Evolutionary conservation across 2,113 vertebrate genomes (phyloP).

Genomic region (Odocoileus hemionus): DNA sequence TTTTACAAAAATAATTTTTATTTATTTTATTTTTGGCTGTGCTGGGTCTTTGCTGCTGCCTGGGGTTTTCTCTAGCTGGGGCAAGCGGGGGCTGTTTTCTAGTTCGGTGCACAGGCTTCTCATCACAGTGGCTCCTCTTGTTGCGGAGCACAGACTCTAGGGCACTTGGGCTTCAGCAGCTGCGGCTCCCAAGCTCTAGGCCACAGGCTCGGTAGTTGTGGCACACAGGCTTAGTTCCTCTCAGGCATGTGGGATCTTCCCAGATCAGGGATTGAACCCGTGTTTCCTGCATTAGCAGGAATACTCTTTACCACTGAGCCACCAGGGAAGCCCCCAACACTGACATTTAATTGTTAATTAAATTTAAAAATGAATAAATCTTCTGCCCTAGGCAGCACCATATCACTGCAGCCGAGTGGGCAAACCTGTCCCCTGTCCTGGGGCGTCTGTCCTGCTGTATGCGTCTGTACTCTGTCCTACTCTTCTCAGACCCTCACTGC

Average conservation of each 20-base stretch:
- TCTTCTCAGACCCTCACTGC: neutral
- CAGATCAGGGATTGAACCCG: neutral
- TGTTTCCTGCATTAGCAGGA: neutral
- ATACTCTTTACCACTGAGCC: neutral
- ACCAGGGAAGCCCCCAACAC: neutral
- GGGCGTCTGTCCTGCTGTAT: neutral
- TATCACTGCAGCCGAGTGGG: neutral
- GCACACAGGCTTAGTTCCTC: neutral
- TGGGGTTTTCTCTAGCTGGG: neutral
- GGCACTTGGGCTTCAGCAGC: neutral
- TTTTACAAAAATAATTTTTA: neutral
- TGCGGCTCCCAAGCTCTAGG: neutral
- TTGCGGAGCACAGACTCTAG: neutral
- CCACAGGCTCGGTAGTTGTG: neutral
- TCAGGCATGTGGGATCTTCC: neutral
- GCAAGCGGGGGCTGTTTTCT: neutral
- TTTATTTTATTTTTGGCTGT: neutral
- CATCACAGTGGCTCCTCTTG: neutral
- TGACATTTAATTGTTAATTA: neutral
- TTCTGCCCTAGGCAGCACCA: accelerated
- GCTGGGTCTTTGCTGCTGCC: neutral
- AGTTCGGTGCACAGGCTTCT: neutral
- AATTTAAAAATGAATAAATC: neutral
- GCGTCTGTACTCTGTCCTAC: neutral
- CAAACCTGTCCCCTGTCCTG: neutral